Base-by-base conservation (phyloP, 2,113 vertebrate species). In the Orycteropus afer region DNA sequence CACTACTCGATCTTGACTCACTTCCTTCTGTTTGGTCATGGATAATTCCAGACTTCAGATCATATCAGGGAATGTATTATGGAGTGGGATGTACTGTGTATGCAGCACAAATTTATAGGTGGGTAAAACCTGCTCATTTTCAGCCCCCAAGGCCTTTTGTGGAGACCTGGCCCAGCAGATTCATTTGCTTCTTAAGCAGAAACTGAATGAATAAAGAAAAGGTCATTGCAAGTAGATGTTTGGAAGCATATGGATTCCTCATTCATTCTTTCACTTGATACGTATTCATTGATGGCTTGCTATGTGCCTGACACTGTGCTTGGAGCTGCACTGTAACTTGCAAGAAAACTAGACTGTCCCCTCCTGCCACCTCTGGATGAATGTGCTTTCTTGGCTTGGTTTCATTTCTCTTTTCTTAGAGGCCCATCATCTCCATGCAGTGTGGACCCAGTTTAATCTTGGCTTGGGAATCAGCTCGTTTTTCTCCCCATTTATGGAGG, bases 381-480 rank as follows among this genome's bases (percentile, higher is more conserved):
- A 95, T 95, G n/a, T n/a, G 63, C 63, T 88, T 87, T 83, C 61
- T 86, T 69, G 69, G 22, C 65, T 95, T 95, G 29, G 27, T 67
- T 93, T 96, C 89, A 95, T 97, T 95, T 92, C 69, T 96, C 86
- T 89, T 89, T 34, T 93, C 53, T 53, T 18, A 8, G 78, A 93
- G 73, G 61, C 77, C 61, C 79, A 91, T 95, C 78, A 84, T 92
- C 78, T 78, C 73, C 80, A 78, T 29, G 83, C 57, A 51, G 20
- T 81, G 55, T 69, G 42, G 86, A 84, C 79, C 65, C 82, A 92
- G 92, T 95, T 97, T 97, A 96, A 97, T 97, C 96, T 96, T 95
- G 92, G 92, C 82, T 97, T 96, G 10, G 29, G 89, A 90, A 96
- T 95, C 90, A 74, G 63, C 37, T 96, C 85, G 89, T 97, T 93